A percentile compares a stretch with the other conserved stretches of the same genome.
Conservation (phyloP, 2,888 invertebrate genomes). For the Agrilus cyanescens region DNA sequence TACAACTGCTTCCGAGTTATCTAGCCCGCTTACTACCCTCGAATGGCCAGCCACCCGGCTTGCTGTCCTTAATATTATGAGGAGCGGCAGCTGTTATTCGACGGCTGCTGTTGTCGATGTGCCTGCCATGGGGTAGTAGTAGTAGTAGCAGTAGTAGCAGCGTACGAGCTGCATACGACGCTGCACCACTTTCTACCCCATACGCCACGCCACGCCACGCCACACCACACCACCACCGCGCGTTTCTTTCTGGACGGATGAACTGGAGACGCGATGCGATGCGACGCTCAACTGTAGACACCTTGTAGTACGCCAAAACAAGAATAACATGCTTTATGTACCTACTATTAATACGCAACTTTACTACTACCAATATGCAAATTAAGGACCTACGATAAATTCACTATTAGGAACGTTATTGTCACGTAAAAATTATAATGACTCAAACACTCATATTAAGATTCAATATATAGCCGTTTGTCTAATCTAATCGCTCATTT, state of each 20-base stretch:
- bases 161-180: conserved; percentile 24
- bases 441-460: no score
- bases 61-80: conserved; percentile 30
- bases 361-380: no score
- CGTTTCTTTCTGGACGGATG: background rate
- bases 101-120: conserved; percentile 20
- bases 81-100: conserved; percentile 26
- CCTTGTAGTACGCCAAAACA: background rate
- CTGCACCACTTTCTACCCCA: conserved; percentile 14
- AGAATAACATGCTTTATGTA: conserved; percentile 2
- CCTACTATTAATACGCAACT: conserved; percentile 4
- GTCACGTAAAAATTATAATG: no score
- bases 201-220: conserved; percentile 16
- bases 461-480: no score
- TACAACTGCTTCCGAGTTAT: conserved; percentile 13
- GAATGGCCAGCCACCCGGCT: conserved; percentile 31
- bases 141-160: conserved; percentile 10
- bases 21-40: conserved; percentile 31
- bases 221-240: conserved; percentile 17
- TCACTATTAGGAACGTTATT: no score
- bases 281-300: no score
- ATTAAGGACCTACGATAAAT: no score
- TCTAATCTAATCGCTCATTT: no score
- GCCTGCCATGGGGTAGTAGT: conserved; percentile 20
- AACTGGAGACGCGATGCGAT: background rate